A percentile compares a stretch with the other conserved stretches of the same genome.
Evolutionary conservation across 2,888 invertebrate genomes (phyloP).

Genomic region (Aelia acuminata): DNA sequence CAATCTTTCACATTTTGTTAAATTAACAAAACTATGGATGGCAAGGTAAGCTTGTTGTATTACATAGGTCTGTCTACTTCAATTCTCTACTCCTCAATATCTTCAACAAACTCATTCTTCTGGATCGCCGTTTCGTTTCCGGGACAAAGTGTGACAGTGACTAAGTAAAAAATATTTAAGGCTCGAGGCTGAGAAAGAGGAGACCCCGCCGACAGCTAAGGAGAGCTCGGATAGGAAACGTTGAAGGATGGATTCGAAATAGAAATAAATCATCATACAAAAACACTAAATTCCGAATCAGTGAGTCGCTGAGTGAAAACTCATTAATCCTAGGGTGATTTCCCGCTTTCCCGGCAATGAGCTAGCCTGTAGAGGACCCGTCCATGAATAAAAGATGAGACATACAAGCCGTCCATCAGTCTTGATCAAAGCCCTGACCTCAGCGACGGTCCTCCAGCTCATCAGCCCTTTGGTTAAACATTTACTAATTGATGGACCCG

Average conservation of each 20-base stretch:
- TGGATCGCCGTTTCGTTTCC: no score
- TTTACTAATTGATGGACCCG: slow-evolving; percentile 30
- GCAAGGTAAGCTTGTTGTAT: no score
- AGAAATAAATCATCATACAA: slow-evolving; percentile 36
- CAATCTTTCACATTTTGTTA: no score
- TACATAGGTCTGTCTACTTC: no score
- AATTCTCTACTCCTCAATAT: no score
- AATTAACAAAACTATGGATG: no score
- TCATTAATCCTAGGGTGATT: slow-evolving; percentile 18
- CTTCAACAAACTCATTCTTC: no score
- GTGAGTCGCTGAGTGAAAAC: slow-evolving; percentile 28
- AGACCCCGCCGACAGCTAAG: background rate
- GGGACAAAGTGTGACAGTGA: background rate
- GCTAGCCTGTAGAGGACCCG: background rate
- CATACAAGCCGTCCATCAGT: slow-evolving; percentile 36
- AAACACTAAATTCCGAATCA: slow-evolving; percentile 22
- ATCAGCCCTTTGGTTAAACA: slow-evolving; percentile 41
- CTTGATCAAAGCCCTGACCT: slow-evolving; percentile 39
- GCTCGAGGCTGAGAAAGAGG: background rate
- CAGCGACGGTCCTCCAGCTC: background rate
- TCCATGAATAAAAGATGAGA: slow-evolving; percentile 54
- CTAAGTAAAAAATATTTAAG: background rate
- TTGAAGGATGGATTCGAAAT: background rate
- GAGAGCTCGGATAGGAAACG: background rate
- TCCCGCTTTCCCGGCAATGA: slow-evolving; percentile 16